A percentile compares a stretch with the other conserved stretches of the same genome.
Conservation (phyloP, 2,888 invertebrate genomes). For the Volucella inanis region DNA sequence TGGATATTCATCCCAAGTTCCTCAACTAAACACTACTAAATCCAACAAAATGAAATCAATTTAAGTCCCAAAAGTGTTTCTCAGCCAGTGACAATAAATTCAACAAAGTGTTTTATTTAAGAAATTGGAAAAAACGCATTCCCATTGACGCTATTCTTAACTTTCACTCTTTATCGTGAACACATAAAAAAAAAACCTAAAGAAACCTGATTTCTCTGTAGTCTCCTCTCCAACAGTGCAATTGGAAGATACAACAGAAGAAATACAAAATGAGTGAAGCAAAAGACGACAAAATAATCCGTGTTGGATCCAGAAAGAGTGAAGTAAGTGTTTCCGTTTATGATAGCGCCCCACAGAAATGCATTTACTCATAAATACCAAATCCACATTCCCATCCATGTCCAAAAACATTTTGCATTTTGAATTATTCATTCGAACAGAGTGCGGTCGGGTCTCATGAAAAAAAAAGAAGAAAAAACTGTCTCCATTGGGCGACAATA, state of each 20-base stretch:
- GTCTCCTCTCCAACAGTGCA: background rate
- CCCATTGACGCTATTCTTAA: constrained; percentile 56
- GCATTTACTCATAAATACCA: too few relatives aligned
- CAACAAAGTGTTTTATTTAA: constrained; percentile 68
- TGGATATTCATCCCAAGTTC: constrained; percentile 50
- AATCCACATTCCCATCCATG: constrained; percentile 58
- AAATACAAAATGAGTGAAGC: constrained; percentile 40
- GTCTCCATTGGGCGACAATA: background rate
- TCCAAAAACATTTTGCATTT: constrained; percentile 41
- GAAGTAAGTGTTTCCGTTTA: constrained; percentile 85
- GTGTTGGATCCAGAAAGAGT: constrained; percentile 92
- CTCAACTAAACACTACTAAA: constrained; percentile 50
- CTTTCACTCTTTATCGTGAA: constrained; percentile 76
- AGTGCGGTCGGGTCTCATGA: background rate
- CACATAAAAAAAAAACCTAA: constrained; percentile 1
- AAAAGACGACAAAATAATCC: constrained; percentile 84
- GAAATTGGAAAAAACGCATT: constrained; percentile 53
- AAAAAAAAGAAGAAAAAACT: constrained; percentile 1
- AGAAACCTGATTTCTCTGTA: constrained; percentile 19
- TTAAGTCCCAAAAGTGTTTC: constrained; percentile 77
- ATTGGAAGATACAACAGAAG: constrained; percentile 20
- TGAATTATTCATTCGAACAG: constrained; percentile 52
- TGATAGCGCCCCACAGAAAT: too few relatives aligned
- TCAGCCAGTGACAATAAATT: constrained; percentile 74
- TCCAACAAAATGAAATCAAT: constrained; percentile 64